Percentiles rank a stretch among this genome's conserved stretches.
phyloP scores from a whole-genome alignment of 2,888 invertebrate species.

The Drosophila subquinaria region DNA sequence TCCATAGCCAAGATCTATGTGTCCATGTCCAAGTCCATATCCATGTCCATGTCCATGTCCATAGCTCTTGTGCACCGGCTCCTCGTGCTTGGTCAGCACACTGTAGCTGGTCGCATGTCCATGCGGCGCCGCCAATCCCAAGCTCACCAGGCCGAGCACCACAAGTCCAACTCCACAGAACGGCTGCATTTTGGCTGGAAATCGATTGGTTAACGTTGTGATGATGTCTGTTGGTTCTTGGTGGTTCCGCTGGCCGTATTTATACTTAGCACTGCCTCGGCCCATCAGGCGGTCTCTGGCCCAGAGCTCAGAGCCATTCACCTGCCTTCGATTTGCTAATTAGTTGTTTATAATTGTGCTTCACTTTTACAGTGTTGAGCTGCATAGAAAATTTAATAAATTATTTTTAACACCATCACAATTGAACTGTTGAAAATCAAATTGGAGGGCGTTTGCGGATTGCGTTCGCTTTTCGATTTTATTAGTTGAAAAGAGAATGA shows the following conservation, averaged over 20 bases:
- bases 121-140: slow-evolving; percentile 63
- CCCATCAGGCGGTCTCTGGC: slow-evolving; percentile 46
- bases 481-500: slow-evolving; percentile 13
- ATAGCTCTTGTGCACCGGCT: slow-evolving; percentile 59
- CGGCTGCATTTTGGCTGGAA: slow-evolving; percentile 54
- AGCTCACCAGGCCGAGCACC: slow-evolving; percentile 54
- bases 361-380: slow-evolving; percentile 48
- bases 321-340: slow-evolving; percentile 64
- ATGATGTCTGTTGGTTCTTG: slow-evolving; percentile 64
- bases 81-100: slow-evolving; percentile 80
- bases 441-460: slow-evolving; percentile 41
- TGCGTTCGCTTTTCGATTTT: slow-evolving; percentile 2
- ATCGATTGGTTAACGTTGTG: slow-evolving; percentile 34
- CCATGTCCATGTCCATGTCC: slow-evolving; percentile 42
- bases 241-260: slow-evolving; percentile 38
- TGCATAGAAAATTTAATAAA: slow-evolving; percentile 48
- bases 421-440: slow-evolving; percentile 41
- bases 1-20: slow-evolving; percentile 42
- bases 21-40: slow-evolving; percentile 36
- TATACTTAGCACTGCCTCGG: slow-evolving; percentile 44
- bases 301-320: slow-evolving; percentile 19
- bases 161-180: slow-evolving; percentile 56
- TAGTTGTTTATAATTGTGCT: slow-evolving; percentile 55
- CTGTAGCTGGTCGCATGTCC: slow-evolving; percentile 77
- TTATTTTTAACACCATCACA: slow-evolving; percentile 28